A percentile compares a stretch with the other conserved stretches of the same genome.
Conservation (phyloP, 1,140 invertebrate species). For the Leptinotarsa defecta region DNA sequence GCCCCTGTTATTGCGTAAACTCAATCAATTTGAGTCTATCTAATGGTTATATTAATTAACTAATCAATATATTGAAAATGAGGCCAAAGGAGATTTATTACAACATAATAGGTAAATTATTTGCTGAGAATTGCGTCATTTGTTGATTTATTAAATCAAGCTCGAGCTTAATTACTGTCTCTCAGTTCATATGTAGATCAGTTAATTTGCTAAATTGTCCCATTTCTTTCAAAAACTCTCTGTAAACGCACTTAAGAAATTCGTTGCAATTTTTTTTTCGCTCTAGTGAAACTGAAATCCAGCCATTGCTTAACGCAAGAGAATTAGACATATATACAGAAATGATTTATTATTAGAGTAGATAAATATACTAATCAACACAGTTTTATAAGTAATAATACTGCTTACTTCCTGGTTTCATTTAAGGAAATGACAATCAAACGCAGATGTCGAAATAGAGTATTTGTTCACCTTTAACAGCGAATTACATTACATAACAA, state of each 20-base stretch:
- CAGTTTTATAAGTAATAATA: slow-evolving; percentile 51
- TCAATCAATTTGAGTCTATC: no score
- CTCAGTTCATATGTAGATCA: no score
- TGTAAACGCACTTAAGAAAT: neutral
- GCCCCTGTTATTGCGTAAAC: no score
- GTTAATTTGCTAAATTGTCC: neutral
- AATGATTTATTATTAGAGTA: slow-evolving; percentile 40
- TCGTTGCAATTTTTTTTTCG: neutral
- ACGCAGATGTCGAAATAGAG: slow-evolving; percentile 36
- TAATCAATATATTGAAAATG: no score
- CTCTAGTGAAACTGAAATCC: neutral
- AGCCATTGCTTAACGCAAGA: neutral
- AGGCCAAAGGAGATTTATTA: no score
- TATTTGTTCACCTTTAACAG: slow-evolving; percentile 26
- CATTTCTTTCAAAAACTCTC: neutral
- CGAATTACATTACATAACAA: slow-evolving; percentile 39
- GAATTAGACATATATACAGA: neutral
- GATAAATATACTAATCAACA: slow-evolving; percentile 51
- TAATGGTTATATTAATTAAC: no score
- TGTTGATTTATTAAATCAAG: no score
- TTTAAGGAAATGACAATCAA: slow-evolving; percentile 40
- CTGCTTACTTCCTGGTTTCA: slow-evolving; percentile 45
- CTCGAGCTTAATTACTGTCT: no score
- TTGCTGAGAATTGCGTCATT: no score
- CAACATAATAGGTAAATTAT: no score